Evolutionary conservation across 2,888 invertebrate species (phyloP).

Genomic region (Synanthedon formicaeformis): DNA sequence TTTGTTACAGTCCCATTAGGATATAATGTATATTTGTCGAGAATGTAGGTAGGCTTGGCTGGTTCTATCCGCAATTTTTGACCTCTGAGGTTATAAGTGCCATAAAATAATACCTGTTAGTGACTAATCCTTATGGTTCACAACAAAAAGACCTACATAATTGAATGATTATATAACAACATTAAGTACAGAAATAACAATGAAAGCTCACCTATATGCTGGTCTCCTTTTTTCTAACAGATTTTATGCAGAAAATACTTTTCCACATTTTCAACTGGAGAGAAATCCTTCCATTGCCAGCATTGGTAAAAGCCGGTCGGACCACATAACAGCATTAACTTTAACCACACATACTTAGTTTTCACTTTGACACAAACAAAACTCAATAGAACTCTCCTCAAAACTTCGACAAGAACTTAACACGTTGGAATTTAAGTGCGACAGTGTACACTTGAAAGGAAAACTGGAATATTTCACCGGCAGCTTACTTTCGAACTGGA

Average conservation of each 20-base stretch:
- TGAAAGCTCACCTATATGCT: slow-evolving; percentile 36
- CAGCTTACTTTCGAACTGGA: too few species aligned
- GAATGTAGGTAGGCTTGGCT: too few species aligned
- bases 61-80: too few species aligned
- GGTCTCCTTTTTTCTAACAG: slow-evolving; percentile 60
- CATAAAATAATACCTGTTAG: too few species aligned
- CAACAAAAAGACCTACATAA: too few species aligned
- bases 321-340: slow-evolving; percentile 20
- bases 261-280: slow-evolving; percentile 52
- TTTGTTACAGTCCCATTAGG: too few species aligned
- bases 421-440: slow-evolving; percentile 2
- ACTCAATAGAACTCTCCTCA: slow-evolving; percentile 12
- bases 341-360: slow-evolving; percentile 20
- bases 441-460: background rate
- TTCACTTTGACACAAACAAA: slow-evolving; percentile 27
- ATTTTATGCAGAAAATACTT: slow-evolving; percentile 53
- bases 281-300: slow-evolving; percentile 35
- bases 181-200: background rate
- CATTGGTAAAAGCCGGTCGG: slow-evolving; percentile 9
- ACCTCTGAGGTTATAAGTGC: too few species aligned
- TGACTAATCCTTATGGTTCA: too few species aligned
- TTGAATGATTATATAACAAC: too few species aligned
- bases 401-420: slow-evolving; percentile 19
- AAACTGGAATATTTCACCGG: background rate
- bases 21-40: too few species aligned